phyloP scores from a whole-genome alignment of 1,140 invertebrate genomes.

The Cylas formicarius region DNA sequence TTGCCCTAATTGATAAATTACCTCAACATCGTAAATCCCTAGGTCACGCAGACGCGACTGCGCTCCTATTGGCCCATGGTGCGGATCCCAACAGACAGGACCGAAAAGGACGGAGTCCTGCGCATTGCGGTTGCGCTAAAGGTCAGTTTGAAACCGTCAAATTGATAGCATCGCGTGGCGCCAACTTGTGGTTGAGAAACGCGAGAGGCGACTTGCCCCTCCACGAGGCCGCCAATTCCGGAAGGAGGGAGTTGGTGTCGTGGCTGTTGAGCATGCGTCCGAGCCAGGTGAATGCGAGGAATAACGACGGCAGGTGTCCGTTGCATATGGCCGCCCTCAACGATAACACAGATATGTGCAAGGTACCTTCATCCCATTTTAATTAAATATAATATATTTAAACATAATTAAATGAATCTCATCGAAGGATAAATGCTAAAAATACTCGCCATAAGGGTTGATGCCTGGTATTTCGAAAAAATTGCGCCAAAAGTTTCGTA shows the following conservation, averaged over 20 bases:
- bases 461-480: too few species aligned
- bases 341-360: constrained; percentile 91
- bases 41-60: constrained; percentile 89
- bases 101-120: constrained; percentile 75
- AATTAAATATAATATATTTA: too few species aligned
- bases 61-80: constrained; percentile 78
- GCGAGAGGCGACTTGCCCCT: constrained; percentile 84
- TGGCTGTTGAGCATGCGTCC: constrained; percentile 80
- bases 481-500: too few species aligned
- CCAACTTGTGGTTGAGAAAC: constrained; percentile 88
- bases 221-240: constrained; percentile 91
- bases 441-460: too few species aligned
- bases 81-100: constrained; percentile 90
- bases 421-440: too few species aligned
- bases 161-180: constrained; percentile 68
- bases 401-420: too few species aligned
- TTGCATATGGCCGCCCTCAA: constrained; percentile 91
- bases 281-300: constrained; percentile 78
- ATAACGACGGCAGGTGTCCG: constrained; percentile 86
- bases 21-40: constrained; percentile 8
- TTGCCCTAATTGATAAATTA: not conserved
- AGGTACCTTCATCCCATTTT: constrained; percentile 42
- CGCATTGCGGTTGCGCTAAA: constrained; percentile 88
- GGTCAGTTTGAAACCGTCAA: constrained; percentile 83
- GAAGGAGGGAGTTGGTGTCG: constrained; percentile 75